phyloP scores from a whole-genome alignment of 92 coral and sea anemone genomes.

The Porites lobata region DNA sequence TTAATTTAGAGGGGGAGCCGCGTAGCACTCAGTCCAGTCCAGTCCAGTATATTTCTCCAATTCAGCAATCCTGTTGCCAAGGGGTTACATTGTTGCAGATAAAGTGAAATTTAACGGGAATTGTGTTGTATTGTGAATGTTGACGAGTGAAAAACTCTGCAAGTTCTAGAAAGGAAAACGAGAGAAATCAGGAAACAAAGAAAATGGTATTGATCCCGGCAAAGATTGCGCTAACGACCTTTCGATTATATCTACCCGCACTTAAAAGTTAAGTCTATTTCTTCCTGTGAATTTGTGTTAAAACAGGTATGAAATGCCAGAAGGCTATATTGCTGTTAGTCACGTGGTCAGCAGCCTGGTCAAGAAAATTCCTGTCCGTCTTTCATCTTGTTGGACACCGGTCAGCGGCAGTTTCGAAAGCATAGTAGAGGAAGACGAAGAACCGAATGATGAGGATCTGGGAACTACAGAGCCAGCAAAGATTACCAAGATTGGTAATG shows the following conservation, averaged over 20 bases:
- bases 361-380: constrained; percentile 72
- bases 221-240: too few species aligned
- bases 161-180: not conserved
- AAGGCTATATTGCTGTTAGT: constrained; percentile 77
- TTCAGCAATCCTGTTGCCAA: too few species aligned
- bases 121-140: too few species aligned
- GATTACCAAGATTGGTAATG: not conserved
- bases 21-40: too few species aligned
- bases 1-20: too few species aligned
- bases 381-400: constrained; percentile 87
- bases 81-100: too few species aligned
- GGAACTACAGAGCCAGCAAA: not conserved
- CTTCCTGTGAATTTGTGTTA: not conserved
- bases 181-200: not conserved
- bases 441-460: constrained; percentile 41
- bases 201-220: too few species aligned
- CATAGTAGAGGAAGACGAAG: constrained; percentile 91
- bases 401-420: constrained; percentile 92
- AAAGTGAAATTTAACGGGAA: too few species aligned
- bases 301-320: constrained; percentile 86
- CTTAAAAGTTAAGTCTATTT: too few species aligned
- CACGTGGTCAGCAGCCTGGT: constrained; percentile 67
- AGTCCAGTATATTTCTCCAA: too few species aligned
- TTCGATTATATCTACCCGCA: too few species aligned
- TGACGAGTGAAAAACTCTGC: too few species aligned